Conservation (phyloP, 2,113 vertebrate genomes). For the Psittacara wagleri region DNA sequence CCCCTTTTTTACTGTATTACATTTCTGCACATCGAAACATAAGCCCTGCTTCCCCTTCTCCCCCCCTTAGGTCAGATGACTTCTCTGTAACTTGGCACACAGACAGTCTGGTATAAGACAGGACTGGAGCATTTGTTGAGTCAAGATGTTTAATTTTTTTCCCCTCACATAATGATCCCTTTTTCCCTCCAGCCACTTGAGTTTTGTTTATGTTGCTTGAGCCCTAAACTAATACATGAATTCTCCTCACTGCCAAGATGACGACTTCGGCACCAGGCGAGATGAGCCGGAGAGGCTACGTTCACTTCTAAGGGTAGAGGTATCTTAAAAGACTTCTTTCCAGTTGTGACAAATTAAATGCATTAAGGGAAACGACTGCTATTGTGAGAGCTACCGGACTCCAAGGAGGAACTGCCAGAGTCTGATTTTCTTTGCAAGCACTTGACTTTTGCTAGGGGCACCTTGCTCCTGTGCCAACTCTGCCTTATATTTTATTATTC, state of each 20-base stretch:
- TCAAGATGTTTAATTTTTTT: conserved; percentile 71
- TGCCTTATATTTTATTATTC: neutral
- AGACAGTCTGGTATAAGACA: conserved; percentile 72
- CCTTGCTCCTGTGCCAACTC: neutral
- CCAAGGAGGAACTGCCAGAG: neutral
- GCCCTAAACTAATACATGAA: conserved; percentile 71
- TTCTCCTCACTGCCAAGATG: conserved; percentile 57
- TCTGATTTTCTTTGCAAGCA: neutral
- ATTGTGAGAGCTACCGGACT: neutral
- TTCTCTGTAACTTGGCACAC: conserved; percentile 66
- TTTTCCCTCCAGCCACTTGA: conserved; percentile 76
- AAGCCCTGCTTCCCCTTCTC: conserved; percentile 19
- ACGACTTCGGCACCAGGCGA: conserved; percentile 21
- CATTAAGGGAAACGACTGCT: conserved; percentile 10
- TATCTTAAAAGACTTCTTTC: conserved; percentile 6
- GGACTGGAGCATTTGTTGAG: conserved; percentile 63
- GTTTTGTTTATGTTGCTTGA: conserved; percentile 77
- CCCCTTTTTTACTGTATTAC: conserved; percentile 65
- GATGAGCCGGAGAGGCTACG: neutral
- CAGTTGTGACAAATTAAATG: conserved; percentile 23
- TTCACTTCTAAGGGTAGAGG: neutral
- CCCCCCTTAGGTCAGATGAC: conserved; percentile 59
- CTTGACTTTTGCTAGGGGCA: conserved; percentile 8
- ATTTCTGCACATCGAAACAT: conserved; percentile 15
- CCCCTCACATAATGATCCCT: conserved; percentile 76